phyloP scores from a whole-genome alignment of 1,140 invertebrate species.

The Zaprionus tsacasi region DNA sequence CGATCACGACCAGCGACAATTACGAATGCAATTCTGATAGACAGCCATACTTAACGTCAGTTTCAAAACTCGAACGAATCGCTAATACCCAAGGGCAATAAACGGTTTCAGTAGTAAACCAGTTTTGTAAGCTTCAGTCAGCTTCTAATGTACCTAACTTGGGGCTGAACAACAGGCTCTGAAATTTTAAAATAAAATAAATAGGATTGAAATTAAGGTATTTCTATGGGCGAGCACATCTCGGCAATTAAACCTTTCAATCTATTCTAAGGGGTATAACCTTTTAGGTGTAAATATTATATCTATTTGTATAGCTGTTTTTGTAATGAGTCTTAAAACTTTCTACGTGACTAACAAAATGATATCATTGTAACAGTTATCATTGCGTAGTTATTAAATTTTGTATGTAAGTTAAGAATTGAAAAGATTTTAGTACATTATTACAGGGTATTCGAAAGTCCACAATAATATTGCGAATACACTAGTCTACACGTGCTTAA shows the following conservation, averaged over 20 bases:
- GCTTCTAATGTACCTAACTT: not conserved
- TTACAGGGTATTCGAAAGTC: not conserved
- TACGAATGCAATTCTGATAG: constrained; percentile 25
- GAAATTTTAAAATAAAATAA: not conserved
- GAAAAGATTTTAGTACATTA: not conserved
- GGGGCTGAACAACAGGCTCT: not conserved
- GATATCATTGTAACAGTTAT: no score
- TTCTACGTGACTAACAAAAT: no score
- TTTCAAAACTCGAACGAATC: not conserved
- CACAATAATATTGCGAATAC: not conserved
- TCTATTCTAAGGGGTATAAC: not conserved
- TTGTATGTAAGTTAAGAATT: not conserved
- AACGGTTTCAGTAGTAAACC: constrained; percentile 1
- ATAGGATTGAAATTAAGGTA: not conserved
- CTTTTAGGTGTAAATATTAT: not conserved
- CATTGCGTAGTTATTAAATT: no score
- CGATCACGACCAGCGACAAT: constrained; percentile 41
- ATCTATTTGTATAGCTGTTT: not conserved
- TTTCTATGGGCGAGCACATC: not conserved
- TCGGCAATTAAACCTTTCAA: not conserved
- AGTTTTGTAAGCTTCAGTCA: not conserved
- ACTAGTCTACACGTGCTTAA: constrained; percentile 15
- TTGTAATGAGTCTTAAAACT: not conserved
- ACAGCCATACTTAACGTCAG: not conserved
- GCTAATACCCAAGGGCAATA: not conserved